These are phyloP conservation scores for Aldabrachelys gigantea DNA, from an alignment of 2,113 vertebrate genomes.

Conservation along the genomic window DNA sequence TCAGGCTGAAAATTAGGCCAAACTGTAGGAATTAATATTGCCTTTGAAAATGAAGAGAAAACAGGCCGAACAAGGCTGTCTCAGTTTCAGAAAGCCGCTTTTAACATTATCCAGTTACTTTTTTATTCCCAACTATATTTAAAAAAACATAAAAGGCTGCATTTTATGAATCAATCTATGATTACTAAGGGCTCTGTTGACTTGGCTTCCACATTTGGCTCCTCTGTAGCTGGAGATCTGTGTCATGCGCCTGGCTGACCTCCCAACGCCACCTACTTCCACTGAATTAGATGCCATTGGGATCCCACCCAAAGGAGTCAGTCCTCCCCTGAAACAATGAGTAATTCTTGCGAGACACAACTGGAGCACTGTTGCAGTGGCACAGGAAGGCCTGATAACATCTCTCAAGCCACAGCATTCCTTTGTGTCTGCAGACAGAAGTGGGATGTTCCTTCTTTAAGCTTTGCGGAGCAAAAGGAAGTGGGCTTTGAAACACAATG, in stretches of 20 bases:
- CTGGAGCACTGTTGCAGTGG: conserved; percentile 79
- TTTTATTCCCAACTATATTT: not conserved
- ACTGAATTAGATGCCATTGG: conserved; percentile 76
- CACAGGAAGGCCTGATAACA: conserved; percentile 84
- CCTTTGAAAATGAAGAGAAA: not conserved
- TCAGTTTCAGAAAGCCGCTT: not conserved
- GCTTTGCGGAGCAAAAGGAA: conserved; percentile 81
- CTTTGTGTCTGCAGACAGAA: conserved; percentile 84
- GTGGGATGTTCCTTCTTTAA: conserved; percentile 83
- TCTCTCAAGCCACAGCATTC: conserved; percentile 77
- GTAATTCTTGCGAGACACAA: conserved; percentile 84
- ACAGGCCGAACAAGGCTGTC: not conserved
- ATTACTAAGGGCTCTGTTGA: conserved; percentile 15
- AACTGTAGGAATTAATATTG: not conserved
- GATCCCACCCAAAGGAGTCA: conserved; percentile 83
- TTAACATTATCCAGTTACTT: not conserved
- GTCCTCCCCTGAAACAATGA: conserved; percentile 82
- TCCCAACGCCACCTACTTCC: conserved; percentile 80
- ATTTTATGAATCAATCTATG: conserved; percentile 48
- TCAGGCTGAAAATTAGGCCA: not conserved
- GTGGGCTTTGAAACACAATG: conserved; percentile 83
- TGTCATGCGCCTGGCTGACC: conserved; percentile 74
- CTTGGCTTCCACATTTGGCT: not conserved
- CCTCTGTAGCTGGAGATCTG: not conserved
- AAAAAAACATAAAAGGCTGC: not conserved